A percentile compares a stretch with the other conserved stretches of the same genome.
phyloP scores from a whole-genome alignment of 2,888 invertebrate species.

The Andrena minutula region DNA sequence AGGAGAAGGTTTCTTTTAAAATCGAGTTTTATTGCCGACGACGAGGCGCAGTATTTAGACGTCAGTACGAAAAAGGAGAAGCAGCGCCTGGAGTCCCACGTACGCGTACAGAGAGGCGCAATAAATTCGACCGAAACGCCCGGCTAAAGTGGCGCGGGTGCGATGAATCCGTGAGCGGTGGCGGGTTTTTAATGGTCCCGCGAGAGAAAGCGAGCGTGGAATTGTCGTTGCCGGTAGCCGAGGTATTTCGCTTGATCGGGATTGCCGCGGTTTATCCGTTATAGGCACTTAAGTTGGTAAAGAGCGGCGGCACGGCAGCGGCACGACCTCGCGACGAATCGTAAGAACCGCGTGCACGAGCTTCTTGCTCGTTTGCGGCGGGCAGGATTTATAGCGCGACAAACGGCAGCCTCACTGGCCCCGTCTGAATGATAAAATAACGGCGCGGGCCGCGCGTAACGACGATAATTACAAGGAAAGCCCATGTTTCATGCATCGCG shows the following conservation, averaged over 20 bases:
- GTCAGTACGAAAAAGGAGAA: conserved; percentile 16
- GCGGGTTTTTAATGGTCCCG: conserved; percentile 53
- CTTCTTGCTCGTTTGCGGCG: conserved; percentile 62
- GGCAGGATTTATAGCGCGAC: conserved; percentile 56
- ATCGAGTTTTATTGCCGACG: conserved; percentile 13
- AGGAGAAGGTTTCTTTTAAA: conserved; percentile 23
- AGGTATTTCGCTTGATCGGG: conserved; percentile 56
- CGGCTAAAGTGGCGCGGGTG: conserved; percentile 51
- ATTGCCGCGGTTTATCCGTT: conserved; percentile 63
- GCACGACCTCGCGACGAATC: conserved; percentile 39
- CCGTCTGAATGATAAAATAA: conserved; percentile 54
- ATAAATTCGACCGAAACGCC: conserved; percentile 64
- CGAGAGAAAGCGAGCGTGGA: conserved; percentile 64
- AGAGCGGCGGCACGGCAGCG: conserved; percentile 28
- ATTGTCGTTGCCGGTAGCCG: conserved; percentile 45
- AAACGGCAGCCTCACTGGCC: conserved; percentile 29
- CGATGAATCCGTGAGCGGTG: conserved; percentile 48
- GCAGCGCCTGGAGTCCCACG: conserved; percentile 14
- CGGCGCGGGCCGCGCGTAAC: conserved; percentile 35
- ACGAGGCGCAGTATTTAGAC: conserved; percentile 31
- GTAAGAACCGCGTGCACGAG: conserved; percentile 48
- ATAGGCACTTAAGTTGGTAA: conserved; percentile 53
- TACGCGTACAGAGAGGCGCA: conserved; percentile 21
- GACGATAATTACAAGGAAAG: conserved; percentile 56
- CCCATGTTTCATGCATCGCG: conserved; percentile 52